A percentile compares a stretch with the other conserved stretches of the same genome.
Evolutionary conservation across 2,888 invertebrate species (phyloP).

Genomic region (Leptopilina myrica): DNA sequence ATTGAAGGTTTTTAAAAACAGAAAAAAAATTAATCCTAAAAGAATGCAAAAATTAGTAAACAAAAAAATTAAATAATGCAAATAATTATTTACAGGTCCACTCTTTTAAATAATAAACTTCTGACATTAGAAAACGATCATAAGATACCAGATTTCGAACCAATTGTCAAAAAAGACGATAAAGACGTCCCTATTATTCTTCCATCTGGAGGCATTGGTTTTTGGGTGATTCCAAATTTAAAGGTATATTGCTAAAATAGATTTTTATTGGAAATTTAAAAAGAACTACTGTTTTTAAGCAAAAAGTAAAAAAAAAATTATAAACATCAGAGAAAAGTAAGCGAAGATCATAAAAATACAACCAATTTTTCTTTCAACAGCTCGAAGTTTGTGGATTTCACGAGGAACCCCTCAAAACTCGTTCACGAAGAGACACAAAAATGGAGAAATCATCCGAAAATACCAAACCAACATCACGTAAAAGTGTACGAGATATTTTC

Average conservation of each 20-base stretch:
- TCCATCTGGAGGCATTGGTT: constrained; percentile 84
- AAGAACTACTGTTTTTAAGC: too few species aligned
- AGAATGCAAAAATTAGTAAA: too few species aligned
- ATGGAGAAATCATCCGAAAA: too few species aligned
- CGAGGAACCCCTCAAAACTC: constrained; percentile 49
- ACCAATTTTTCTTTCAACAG: constrained; percentile 51
- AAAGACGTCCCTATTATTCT: constrained; percentile 80
- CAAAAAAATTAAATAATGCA: too few species aligned
- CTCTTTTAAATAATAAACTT: constrained; percentile 82
- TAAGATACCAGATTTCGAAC: constrained; percentile 75
- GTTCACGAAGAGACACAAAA: too few species aligned
- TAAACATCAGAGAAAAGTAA: too few species aligned
- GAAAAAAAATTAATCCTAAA: too few species aligned
- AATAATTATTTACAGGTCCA: constrained; percentile 76
- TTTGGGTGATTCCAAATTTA: constrained; percentile 85
- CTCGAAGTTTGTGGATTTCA: constrained; percentile 63
- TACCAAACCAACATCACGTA: too few species aligned
- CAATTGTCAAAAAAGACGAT: constrained; percentile 78
- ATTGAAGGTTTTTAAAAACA: too few species aligned
- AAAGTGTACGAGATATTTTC: too few species aligned
- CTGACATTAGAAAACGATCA: constrained; percentile 81
- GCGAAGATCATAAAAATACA: too few species aligned
- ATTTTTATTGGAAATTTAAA: not conserved
- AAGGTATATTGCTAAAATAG: constrained; percentile 76
- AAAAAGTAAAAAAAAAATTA: too few species aligned